Conservation (phyloP, 2,888 invertebrate species). For the Zaprionus lineosus region DNA sequence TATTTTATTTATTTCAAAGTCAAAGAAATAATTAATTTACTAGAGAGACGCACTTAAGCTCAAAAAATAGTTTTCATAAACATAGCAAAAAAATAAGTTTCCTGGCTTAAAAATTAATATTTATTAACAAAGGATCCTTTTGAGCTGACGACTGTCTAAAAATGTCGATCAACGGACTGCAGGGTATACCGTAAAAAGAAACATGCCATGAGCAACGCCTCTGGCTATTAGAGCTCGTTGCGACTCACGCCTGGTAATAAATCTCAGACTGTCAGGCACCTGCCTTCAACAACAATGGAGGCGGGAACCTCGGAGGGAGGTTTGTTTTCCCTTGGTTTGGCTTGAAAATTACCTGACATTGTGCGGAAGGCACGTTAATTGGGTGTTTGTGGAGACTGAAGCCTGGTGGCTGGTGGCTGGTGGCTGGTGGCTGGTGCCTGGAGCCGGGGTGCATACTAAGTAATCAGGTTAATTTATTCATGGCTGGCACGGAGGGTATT, state of each 20-base stretch:
- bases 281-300: constrained; percentile 24
- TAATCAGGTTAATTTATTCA: constrained; percentile 51
- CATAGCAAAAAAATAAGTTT: too few relatives aligned
- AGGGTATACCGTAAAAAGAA: constrained; percentile 10
- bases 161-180: too few relatives aligned
- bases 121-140: too few relatives aligned
- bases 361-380: constrained; percentile 45
- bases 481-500: constrained; percentile 33
- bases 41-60: too few relatives aligned
- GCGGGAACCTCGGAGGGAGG: constrained; percentile 10
- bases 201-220: constrained; percentile 27
- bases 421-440: too few relatives aligned
- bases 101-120: too few relatives aligned
- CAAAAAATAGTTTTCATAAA: too few relatives aligned
- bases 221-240: constrained; percentile 50
- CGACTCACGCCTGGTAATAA: constrained; percentile 62
- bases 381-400: constrained; percentile 22
- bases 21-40: too few relatives aligned
- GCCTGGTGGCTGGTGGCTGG: too few relatives aligned
- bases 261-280: constrained; percentile 63
- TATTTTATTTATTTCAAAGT: too few relatives aligned
- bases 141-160: too few relatives aligned
- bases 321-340: constrained; percentile 15
- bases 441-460: constrained; percentile 29
- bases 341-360: constrained; percentile 52